A percentile compares a stretch with the other conserved stretches of the same genome.
phyloP scores from a whole-genome alignment of 2,113 vertebrate genomes.

The Shinisaurus crocodilurus region DNA sequence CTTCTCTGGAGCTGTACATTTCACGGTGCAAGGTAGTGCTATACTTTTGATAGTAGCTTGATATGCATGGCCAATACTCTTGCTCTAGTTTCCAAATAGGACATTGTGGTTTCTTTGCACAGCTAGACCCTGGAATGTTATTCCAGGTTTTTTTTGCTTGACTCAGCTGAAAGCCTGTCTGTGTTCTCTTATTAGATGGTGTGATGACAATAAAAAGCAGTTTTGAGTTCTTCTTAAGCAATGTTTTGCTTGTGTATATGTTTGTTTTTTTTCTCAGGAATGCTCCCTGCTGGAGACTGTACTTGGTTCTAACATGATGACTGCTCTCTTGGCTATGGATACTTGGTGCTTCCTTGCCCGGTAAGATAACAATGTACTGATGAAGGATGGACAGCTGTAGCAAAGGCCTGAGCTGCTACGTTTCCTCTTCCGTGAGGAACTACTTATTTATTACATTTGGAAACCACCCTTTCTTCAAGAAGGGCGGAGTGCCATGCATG shows the following conservation, averaged over 20 bases:
- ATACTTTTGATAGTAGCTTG: background rate
- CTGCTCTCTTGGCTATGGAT: conserved; percentile 88
- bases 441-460: background rate
- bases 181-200: conserved; percentile 21
- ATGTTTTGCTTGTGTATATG: background rate
- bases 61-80: background rate
- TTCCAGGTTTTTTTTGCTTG: background rate
- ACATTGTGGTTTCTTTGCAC: conserved; percentile 3
- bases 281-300: conserved; percentile 82
- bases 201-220: conserved; percentile 36
- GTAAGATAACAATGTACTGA: conserved; percentile 69
- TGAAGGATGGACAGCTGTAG: background rate
- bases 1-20: background rate
- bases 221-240: background rate
- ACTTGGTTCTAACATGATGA: conserved; percentile 84
- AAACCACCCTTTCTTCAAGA: background rate
- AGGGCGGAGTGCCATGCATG: too few relatives aligned
- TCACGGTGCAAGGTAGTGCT: background rate
- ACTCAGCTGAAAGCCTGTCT: background rate
- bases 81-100: background rate
- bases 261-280: conserved; percentile 78
- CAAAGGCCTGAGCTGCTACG: background rate
- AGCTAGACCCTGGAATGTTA: background rate
- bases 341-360: conserved; percentile 93
- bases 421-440: background rate